Base-by-base conservation (phyloP, 2,797 vertebrate species). In the Xenentodon cancila region DNA sequence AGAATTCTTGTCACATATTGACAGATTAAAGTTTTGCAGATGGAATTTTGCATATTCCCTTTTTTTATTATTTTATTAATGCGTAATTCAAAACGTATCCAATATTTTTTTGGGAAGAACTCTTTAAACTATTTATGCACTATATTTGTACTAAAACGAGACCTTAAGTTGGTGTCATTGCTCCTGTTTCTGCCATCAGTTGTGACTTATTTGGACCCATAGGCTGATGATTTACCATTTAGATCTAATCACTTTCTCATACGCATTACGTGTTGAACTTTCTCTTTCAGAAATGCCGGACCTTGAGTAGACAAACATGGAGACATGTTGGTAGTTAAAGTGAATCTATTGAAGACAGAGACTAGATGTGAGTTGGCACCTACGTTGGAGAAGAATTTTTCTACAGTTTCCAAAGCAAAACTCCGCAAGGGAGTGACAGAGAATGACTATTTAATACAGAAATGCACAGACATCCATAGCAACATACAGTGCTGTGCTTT, bases 231-330 rank as follows among this genome's bases (percentile, higher is more conserved):
- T 0, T 40, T 19, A 17, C 11, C 17, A 37, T 63, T 48, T 6
- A 46, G 49, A 43, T 49, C 2, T 15, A 37, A 47, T 51, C n/a
- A 0, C 5, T 12, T 25, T 3, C 17, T 13, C n/a, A 53, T 42
- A 20, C 8, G 43, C 59, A 1, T 27, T 18, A 12, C 13, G 52
- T 49, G 42, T 75, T 72, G 37, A 48, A 27, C 48, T 66, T 34
- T 71, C 87, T 11, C 37, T 71, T 87, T 17, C 86, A 99, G 96
- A 98, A 94, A 95, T 96, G 94, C 95, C 96, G 0, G 95, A 96
- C 93, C 94, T 97, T 84, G 96, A 98, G 88, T 99, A 95, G 95
- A 87, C 65, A 79, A 85, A 78, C 53, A 69, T 45, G 52, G 80
- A 21, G 18, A 37, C 34, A 20, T 47, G 45, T 19, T 2, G 1